Base-by-base conservation (phyloP, 2,888 invertebrate genomes). In the Falcaria lacertinaria region DNA sequence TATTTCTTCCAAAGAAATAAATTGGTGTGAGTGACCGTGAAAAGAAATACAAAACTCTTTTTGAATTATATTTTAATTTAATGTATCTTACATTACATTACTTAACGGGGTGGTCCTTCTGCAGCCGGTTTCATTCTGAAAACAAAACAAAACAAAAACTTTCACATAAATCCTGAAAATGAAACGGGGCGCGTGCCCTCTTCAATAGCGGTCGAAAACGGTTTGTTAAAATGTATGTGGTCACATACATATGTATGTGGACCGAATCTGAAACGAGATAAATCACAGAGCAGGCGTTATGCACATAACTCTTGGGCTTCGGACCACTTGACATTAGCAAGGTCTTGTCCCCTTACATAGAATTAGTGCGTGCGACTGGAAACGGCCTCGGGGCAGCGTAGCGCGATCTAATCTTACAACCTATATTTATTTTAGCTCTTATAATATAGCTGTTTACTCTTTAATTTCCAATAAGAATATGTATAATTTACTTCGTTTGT, bases 241-340 rank as follows among this genome's bases (percentile, higher is more conserved):
- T 52, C 55, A 70, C 66, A 69, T 74, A 52, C 53, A 57, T 64
- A 77, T 75, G 72, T 74, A 75, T 76, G 72, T 64, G 72, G 75
- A 70, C 55, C 60, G 74, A 68, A 74, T 75, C 72, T 74, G 67
- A 65, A 73, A 65, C 66, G 66, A 75, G 62, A 83, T 85, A 85
- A 83, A 85, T 86, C 85, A 80, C 67, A 72, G 74, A 69, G 68
- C 76, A 76, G 74, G 74, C 80, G 75, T 77, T 78, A 78, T 80
- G 79, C 77, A 77, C 78, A 83, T 84, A 83, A 83, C 74, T 85
- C 84, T 80, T 71, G 63, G 72, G 69, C 63, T 67, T 59, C 71
- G 80, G 74, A 69, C 80, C 78, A 78, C 81, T 82, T 78, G 83
- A 82, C 83, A 79, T 83, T 79, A 77, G 74, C 76, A 73, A 75